Base-by-base conservation (phyloP, 2,888 invertebrate species). In the Drosophila sordidapex region DNA sequence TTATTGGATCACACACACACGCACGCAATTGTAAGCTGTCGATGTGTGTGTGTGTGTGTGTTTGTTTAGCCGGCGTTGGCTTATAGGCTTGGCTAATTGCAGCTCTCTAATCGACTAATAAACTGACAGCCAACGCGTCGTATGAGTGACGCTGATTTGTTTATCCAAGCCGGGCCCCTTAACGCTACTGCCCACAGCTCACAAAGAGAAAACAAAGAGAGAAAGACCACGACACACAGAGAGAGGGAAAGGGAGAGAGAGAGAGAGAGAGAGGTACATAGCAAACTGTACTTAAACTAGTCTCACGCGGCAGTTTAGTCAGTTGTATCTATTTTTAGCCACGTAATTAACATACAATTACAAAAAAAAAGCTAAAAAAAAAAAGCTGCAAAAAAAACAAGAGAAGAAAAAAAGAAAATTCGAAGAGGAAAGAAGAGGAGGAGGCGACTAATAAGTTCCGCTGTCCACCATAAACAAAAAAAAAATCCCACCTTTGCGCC, bases 71-170 rank as follows among this genome's bases (percentile, higher is more conserved):
- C 13, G 7, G 46, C 21, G 46, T 46, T 46, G 46, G 46, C 59
- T 60, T 65, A 59, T 63, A 52, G 74, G 61, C 59, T 71, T 59
- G 67, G 59, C 65, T 84, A 84, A 87, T 83, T 82, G 85, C 76
- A 59, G 75, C 46, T 46, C 65, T 67, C 68, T 71, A 79, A 82
- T 70, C 64, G 60, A 46, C 46, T 25, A 46, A 46, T 46, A 46
- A 76, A 46, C 58, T 82, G 87, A 86, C 83, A 77, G 78, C 52
- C 70, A 74, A 65, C 74, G 78, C 54, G 81, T 67, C 83, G 78
- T 81, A 81, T 86, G 87, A 87, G 84, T 83, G 83, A 83, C 79
- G 76, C 69, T 87, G 85, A 87, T 83, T 87, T 83, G 82, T 83
- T 87, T 84, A 66, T 63, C 38, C 53, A 43, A 48, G 61, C 61